phyloP scores from a whole-genome alignment of 1,140 invertebrate genomes.

The Calephelis virginiensis region DNA sequence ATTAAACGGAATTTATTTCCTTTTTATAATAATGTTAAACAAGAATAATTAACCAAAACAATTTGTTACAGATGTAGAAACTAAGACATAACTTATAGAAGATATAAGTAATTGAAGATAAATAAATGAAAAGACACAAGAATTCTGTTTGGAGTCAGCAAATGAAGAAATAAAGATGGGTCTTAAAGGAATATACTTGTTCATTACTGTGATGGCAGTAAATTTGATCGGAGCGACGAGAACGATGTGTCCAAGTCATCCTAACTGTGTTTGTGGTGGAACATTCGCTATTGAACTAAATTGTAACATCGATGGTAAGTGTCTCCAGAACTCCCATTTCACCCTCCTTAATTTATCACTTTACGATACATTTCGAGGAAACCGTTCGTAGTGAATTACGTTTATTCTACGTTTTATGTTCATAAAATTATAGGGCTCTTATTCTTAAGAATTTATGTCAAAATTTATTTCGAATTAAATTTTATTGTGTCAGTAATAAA shows the following conservation, averaged over 20 bases:
- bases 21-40: too few relatives aligned
- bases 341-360: not conserved
- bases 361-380: not conserved
- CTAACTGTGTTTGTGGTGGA: constrained; percentile 72
- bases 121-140: constrained; percentile 31
- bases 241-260: constrained; percentile 63
- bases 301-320: constrained; percentile 73
- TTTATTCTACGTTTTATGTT: not conserved
- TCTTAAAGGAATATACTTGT: constrained; percentile 49
- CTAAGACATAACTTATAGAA: not conserved
- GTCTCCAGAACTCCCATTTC: constrained; percentile 31
- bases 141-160: not conserved
- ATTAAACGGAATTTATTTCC: too few relatives aligned
- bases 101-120: constrained; percentile 4
- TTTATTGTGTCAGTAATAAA: too few relatives aligned
- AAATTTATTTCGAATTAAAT: too few relatives aligned
- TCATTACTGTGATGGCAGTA: constrained; percentile 51
- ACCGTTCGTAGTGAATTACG: not conserved
- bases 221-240: constrained; percentile 58
- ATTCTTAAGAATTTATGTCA: too few relatives aligned
- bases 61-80: not conserved
- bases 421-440: not conserved
- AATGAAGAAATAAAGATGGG: constrained; percentile 45
- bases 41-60: not conserved
- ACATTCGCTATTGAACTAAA: constrained; percentile 68